A percentile compares a stretch with the other conserved stretches of the same genome.
Evolutionary conservation across 2,888 invertebrate species (phyloP).

Genomic region (Diloba caeruleocephala): DNA sequence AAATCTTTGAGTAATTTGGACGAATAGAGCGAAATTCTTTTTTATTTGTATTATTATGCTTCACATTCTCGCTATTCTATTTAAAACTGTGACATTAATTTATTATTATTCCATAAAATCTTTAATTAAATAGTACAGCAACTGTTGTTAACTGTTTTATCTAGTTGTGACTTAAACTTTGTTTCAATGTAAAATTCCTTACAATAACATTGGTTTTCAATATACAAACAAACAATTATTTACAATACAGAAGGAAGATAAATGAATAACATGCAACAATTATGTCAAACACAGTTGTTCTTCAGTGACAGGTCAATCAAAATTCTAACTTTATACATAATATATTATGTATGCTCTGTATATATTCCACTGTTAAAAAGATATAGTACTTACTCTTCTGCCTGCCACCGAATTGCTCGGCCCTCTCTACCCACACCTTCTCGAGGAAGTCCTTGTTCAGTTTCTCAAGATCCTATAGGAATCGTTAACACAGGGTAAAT

Average conservation of each 20-base stretch:
- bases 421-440: conserved; percentile 96
- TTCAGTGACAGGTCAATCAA: too few species aligned
- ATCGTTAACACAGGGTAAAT: conserved; percentile 83
- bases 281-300: too few species aligned
- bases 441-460: conserved; percentile 95
- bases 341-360: too few species aligned
- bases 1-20: too few species aligned
- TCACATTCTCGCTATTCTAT: too few species aligned
- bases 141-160: too few species aligned
- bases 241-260: conserved; percentile 30
- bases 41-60: too few species aligned
- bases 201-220: conserved; percentile 4
- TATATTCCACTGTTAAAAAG: conserved; percentile 15
- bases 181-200: not conserved
- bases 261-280: conserved; percentile 33
- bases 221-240: conserved; percentile 23
- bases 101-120: too few species aligned
- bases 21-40: too few species aligned
- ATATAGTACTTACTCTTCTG: conserved; percentile 95
- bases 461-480: conserved; percentile 95
- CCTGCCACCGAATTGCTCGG: conserved; percentile 96
- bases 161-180: too few species aligned
- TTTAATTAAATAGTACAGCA: too few species aligned
- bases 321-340: conserved; percentile 3
- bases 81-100: too few species aligned